phyloP scores from a whole-genome alignment of 2,797 vertebrate species.

The Bradypodion pumilum region DNA sequence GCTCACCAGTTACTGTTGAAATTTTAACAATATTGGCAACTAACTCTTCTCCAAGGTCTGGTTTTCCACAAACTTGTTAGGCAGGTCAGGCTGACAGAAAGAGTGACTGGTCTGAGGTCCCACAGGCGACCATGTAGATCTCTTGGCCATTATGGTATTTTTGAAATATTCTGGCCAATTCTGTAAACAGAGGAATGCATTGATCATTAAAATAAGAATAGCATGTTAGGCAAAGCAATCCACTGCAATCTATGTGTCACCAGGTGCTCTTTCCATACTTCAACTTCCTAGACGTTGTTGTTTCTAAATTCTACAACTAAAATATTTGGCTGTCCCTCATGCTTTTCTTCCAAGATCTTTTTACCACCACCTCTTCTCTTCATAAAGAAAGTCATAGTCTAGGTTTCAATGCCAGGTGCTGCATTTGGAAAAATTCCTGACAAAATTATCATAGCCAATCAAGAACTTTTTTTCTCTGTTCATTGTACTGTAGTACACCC shows the following conservation, averaged over 20 bases:
- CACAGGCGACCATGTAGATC: too few species aligned
- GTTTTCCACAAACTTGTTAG: too few species aligned
- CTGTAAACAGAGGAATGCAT: too few species aligned
- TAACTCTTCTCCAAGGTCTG: too few species aligned
- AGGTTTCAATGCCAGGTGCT: slow-evolving; percentile 12
- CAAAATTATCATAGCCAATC: slow-evolving; percentile 27
- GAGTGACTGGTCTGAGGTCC: too few species aligned
- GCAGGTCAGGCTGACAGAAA: too few species aligned
- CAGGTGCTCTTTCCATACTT: slow-evolving; percentile 23
- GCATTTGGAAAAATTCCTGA: slow-evolving; percentile 47
- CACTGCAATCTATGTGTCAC: background rate
- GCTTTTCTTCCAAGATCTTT: slow-evolving; percentile 57
- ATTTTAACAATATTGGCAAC: too few species aligned
- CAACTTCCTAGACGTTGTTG: slow-evolving; percentile 44
- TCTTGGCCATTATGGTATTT: too few species aligned
- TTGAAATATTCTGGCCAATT: too few species aligned
- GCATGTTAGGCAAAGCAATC: background rate
- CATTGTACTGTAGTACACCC: slow-evolving; percentile 48
- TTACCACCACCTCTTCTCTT: background rate
- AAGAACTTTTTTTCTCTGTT: slow-evolving; percentile 23
- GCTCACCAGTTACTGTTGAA: too few species aligned
- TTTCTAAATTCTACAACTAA: slow-evolving; percentile 31
- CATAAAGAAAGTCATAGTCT: slow-evolving; percentile 53
- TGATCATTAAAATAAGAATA: background rate
- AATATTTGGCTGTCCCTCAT: slow-evolving; percentile 46